Evolutionary conservation across 2,888 invertebrate species (phyloP).

Genomic region (Aplocera efformata): DNA sequence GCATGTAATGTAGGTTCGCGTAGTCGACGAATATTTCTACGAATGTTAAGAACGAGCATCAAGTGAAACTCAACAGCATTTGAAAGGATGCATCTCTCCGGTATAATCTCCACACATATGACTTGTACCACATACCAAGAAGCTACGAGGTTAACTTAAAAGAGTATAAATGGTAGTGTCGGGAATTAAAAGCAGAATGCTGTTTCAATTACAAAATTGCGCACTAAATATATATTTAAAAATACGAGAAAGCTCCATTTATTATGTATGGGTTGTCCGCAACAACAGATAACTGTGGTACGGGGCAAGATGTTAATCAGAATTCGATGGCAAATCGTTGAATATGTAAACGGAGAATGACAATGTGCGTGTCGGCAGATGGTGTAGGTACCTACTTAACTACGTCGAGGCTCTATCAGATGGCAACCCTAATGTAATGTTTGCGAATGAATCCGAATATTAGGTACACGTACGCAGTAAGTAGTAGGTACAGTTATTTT

Average conservation of each 20-base stretch:
- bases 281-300: constrained; percentile 23
- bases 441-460: too few species aligned
- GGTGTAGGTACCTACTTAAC: too few species aligned
- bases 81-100: too few species aligned
- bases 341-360: constrained; percentile 34
- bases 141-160: constrained; percentile 20
- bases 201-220: constrained; percentile 20
- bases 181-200: constrained; percentile 18
- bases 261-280: constrained; percentile 4
- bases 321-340: constrained; percentile 41
- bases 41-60: too few species aligned
- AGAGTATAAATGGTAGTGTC: constrained; percentile 21
- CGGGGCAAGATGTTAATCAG: constrained; percentile 35
- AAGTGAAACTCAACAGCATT: too few species aligned
- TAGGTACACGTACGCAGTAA: too few species aligned
- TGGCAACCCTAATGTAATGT: too few species aligned
- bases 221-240: constrained; percentile 9
- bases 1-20: too few species aligned
- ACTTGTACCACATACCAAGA: constrained; percentile 8
- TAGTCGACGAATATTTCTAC: too few species aligned
- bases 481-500: too few species aligned
- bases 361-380: too few species aligned
- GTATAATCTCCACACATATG: neutral
- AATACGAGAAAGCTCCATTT: constrained; percentile 16
- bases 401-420: too few species aligned